Evolutionary conservation across 2,797 vertebrate species (phyloP).

Genomic region (Coregonus ussuriensis): DNA sequence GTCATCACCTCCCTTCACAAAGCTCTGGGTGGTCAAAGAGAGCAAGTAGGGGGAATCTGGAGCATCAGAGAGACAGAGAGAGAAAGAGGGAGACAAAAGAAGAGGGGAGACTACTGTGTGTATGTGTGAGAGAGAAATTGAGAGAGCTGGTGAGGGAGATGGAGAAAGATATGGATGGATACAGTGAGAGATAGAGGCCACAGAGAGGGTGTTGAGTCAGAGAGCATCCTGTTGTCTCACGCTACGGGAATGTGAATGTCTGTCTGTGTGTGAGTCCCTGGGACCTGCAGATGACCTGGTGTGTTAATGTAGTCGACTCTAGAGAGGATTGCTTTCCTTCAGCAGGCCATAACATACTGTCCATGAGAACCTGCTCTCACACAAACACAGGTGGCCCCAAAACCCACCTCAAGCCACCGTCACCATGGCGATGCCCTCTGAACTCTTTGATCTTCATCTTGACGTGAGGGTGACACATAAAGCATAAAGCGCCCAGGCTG

Average conservation of each 20-base stretch:
- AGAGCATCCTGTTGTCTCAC: constrained; percentile 20
- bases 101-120: background rate
- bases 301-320: background rate
- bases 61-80: background rate
- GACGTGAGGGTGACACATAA: constrained; percentile 17
- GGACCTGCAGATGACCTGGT: no score
- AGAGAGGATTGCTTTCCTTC: constrained; percentile 13
- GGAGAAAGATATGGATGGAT: background rate
- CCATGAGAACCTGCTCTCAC: background rate
- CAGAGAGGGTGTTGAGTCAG: background rate
- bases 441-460: constrained; percentile 24
- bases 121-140: background rate
- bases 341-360: constrained; percentile 18
- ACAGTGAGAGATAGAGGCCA: background rate
- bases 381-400: constrained; percentile 5
- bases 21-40: background rate
- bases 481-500: background rate
- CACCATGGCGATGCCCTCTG: background rate
- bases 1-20: constrained; percentile 20
- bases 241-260: constrained; percentile 26
- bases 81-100: background rate
- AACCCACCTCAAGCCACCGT: background rate
- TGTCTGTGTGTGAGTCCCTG: constrained; percentile 26
- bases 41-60: background rate
- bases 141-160: background rate